These are phyloP conservation scores for Panagrolaimus sp. DNA, from an alignment of 1,140 invertebrate species.

Conservation along the genomic window DNA sequence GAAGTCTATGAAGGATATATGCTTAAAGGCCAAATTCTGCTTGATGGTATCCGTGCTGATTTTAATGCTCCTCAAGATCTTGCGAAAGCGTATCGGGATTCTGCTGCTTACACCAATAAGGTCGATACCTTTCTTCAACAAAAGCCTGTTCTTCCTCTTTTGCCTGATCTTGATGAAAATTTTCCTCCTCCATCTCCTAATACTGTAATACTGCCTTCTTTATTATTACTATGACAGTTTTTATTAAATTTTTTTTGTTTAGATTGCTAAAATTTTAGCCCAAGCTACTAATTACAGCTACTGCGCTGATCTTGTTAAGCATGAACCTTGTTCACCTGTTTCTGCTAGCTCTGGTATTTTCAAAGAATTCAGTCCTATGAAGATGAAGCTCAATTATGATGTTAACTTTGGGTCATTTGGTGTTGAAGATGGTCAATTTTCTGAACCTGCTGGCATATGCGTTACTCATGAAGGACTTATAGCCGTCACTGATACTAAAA, in stretches of 20 bases:
- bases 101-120: not conserved
- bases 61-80: too few species aligned
- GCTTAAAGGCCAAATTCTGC: too few species aligned
- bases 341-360: too few species aligned
- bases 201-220: too few species aligned
- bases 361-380: not conserved
- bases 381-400: not conserved
- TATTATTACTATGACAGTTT: too few species aligned
- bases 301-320: not conserved
- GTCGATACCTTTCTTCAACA: not conserved
- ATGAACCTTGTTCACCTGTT: too few species aligned
- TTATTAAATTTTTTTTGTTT: too few species aligned
- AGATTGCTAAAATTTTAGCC: not conserved
- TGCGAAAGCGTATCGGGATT: too few species aligned
- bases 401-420: not conserved
- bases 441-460: not conserved
- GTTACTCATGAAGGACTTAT: not conserved
- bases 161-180: not conserved
- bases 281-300: not conserved
- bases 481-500: conserved; percentile 16
- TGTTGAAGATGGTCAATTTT: not conserved
- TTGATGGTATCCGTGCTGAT: too few species aligned
- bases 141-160: not conserved
- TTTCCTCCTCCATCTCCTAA: not conserved
- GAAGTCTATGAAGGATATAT: too few species aligned